Evolutionary conservation across 2,888 invertebrate genomes (phyloP), one percentile per base, ranked within the genome.

Genomic region (Balanococcus diminutus): DNA sequence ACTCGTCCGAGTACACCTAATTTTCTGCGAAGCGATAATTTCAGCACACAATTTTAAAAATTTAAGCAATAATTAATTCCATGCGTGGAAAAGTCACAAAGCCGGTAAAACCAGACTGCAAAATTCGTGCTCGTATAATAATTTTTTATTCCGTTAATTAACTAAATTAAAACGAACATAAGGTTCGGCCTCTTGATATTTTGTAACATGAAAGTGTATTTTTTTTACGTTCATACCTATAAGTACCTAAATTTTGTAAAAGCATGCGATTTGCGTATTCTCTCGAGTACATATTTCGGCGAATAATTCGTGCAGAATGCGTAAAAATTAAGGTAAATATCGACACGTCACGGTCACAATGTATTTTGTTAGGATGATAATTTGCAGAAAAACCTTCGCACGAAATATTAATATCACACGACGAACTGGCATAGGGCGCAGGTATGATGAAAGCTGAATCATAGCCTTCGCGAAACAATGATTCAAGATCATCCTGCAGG

Each of bases 401-500:
- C 14, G n/a, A 72, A n/a, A n/a, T 31, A 72, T 28, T 72, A 72
- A 72, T 72, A 72, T 72, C 28, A 79, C 25, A 79, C 25, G 25
- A 79, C 9, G 4, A n/a, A n/a, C n/a, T n/a, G n/a, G n/a, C n/a
- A n/a, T n/a, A n/a, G n/a, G n/a, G n/a, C 36, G 19, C 31, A 28
- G 28, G 28, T 28, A 28, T 67, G 75, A 36, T 79, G 36, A 79
- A 79, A 79, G 32, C 36, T 22, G 9, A 16, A 4, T 79, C 31
- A 36, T 36, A 79, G 75, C 75, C 75, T 79, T 79, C 75, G 75
- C n/a, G n/a, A 79, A 79, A 79, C 36, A 79, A 79, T 79, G 36
- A 36, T 36, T 79, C 75, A 79, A 79, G 75, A 79, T 79, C 75
- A 79, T 31, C 22, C 22, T 28, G 8, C 1, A 5, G 14, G 3